A percentile compares a stretch with the other conserved stretches of the same genome.
Conservation (phyloP, 2,888 invertebrate species). For the Slavum lentiscoides region DNA sequence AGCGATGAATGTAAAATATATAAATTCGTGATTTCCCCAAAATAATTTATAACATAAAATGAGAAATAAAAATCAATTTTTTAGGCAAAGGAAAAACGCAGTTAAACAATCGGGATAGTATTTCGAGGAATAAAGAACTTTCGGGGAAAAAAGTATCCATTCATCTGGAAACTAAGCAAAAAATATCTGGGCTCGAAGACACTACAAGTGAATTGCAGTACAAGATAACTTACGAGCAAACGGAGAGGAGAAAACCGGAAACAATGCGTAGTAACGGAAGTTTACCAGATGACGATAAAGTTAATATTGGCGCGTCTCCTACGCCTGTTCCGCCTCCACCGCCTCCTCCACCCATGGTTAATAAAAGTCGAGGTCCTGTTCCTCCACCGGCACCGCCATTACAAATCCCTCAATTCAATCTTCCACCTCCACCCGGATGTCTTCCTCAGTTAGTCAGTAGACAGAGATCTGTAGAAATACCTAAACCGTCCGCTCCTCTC, state of each 20-base stretch:
- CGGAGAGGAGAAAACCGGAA: conserved; percentile 80
- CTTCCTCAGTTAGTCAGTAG: conserved; percentile 56
- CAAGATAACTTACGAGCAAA: conserved; percentile 74
- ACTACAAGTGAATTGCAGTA: conserved; percentile 68
- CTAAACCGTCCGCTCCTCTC: conserved; percentile 87
- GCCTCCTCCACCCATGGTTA: conserved; percentile 61
- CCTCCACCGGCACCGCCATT: conserved; percentile 66
- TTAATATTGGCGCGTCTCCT: conserved; percentile 56
- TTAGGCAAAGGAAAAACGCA: too few relatives aligned
- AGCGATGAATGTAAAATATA: too few relatives aligned
- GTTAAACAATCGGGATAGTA: too few relatives aligned
- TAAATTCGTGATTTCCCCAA: too few relatives aligned
- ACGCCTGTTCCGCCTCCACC: neutral
- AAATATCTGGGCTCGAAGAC: conserved; percentile 69
- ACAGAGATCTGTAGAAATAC: conserved; percentile 76
- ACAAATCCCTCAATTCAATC: conserved; percentile 61
- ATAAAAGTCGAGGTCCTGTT: conserved; percentile 65
- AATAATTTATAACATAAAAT: too few relatives aligned
- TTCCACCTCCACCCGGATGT: conserved; percentile 57
- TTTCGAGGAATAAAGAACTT: conserved; percentile 80
- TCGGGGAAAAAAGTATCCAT: conserved; percentile 86
- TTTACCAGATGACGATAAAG: conserved; percentile 92
- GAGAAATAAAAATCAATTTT: too few relatives aligned
- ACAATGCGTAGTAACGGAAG: conserved; percentile 86
- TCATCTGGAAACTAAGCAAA: conserved; percentile 83